Evolutionary conservation across 1,140 invertebrate genomes (phyloP).

Genomic region (Riptortus pedestris): DNA sequence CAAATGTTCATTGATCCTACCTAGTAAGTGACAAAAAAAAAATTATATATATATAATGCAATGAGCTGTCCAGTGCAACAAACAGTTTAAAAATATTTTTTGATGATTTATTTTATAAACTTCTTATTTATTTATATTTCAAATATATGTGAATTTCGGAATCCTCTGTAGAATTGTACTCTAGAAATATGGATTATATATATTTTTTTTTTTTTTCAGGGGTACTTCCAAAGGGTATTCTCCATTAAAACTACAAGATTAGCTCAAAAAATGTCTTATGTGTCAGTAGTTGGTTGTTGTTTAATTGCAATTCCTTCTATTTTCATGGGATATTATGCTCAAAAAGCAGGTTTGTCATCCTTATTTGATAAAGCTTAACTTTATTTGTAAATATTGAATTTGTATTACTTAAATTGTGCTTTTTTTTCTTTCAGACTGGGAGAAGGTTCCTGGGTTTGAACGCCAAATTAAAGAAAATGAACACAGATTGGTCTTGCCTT

Average conservation of each 20-base stretch:
- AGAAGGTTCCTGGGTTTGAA: conserved; percentile 39
- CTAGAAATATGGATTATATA: too few relatives aligned
- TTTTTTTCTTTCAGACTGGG: conserved; percentile 46
- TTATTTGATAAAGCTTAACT: background rate
- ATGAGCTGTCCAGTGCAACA: too few relatives aligned
- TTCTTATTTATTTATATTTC: too few relatives aligned
- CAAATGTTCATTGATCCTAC: too few relatives aligned
- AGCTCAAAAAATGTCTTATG: conserved; percentile 60
- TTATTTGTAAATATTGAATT: background rate
- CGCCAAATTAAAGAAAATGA: conserved; percentile 41
- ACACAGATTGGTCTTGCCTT: conserved; percentile 53
- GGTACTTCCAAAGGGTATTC: conserved; percentile 72
- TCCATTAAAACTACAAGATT: conserved; percentile 58
- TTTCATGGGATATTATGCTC: conserved; percentile 62
- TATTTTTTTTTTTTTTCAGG: conserved; percentile 40
- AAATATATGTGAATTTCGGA: too few relatives aligned
- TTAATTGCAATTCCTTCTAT: conserved; percentile 63
- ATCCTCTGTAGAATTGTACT: too few relatives aligned
- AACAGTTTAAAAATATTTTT: too few relatives aligned
- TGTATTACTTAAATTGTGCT: background rate
- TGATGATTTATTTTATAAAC: too few relatives aligned
- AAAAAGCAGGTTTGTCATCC: conserved; percentile 30
- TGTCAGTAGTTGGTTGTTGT: conserved; percentile 61
- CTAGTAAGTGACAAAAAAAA: too few relatives aligned
- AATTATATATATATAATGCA: too few relatives aligned